Evolutionary conservation across 2,113 vertebrate species (phyloP).

Genomic region (Salvelinus namaycush): DNA sequence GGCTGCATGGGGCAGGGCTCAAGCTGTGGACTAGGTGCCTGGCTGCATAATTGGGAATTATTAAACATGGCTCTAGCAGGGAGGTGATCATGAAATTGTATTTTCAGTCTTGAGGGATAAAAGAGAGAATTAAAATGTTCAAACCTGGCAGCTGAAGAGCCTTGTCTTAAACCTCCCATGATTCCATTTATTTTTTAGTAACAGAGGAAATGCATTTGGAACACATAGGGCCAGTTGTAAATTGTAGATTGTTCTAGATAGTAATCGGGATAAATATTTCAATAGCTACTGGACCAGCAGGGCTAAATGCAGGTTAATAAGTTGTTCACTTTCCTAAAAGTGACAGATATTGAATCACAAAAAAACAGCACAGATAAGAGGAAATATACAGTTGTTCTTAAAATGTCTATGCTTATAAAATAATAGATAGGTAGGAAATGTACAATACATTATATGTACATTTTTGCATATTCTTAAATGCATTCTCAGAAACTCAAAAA

Average conservation of each 20-base stretch:
- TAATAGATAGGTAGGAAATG: neutral
- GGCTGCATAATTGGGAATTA: conserved; percentile 71
- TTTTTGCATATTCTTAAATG: neutral
- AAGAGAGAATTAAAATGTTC: conserved; percentile 65
- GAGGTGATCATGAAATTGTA: conserved; percentile 71
- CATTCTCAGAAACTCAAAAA: neutral
- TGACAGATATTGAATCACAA: conserved; percentile 13
- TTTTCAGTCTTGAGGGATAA: conserved; percentile 71
- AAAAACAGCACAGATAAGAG: neutral
- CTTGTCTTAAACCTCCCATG: conserved; percentile 66
- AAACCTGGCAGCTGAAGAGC: conserved; percentile 33
- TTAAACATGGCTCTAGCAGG: conserved; percentile 68
- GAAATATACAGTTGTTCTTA: no score
- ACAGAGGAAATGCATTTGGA: conserved; percentile 71
- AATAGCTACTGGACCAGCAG: conserved; percentile 41
- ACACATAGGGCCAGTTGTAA: conserved; percentile 50
- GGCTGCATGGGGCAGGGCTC: conserved; percentile 49
- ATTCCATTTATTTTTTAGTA: conserved; percentile 63
- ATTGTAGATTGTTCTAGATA: conserved; percentile 60
- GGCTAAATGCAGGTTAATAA: conserved; percentile 35
- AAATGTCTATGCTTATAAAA: neutral
- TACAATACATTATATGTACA: neutral
- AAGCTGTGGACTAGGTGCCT: conserved; percentile 63
- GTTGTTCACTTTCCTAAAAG: neutral
- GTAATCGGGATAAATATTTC: conserved; percentile 69